phyloP scores from a whole-genome alignment of 2,888 invertebrate species.

The Axea sp. region DNA sequence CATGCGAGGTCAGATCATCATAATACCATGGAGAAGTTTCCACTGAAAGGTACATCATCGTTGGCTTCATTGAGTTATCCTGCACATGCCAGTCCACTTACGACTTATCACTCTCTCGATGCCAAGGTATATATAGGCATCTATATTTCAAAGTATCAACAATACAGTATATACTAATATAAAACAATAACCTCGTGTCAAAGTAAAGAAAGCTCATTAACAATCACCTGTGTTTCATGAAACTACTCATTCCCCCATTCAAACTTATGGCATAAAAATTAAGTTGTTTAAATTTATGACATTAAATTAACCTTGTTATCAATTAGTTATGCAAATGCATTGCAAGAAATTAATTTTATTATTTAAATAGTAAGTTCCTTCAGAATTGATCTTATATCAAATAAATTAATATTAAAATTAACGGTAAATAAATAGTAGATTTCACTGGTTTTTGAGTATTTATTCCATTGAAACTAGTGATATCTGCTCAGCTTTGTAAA shows the following conservation, averaged over 20 bases:
- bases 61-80: slow-evolving; percentile 71
- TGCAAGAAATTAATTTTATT: too few species aligned
- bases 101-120: slow-evolving; percentile 77
- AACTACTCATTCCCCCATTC: background rate
- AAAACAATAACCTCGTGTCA: slow-evolving; percentile 5
- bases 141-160: slow-evolving; percentile 46
- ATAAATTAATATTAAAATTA: too few species aligned
- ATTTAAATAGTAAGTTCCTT: too few species aligned
- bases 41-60: slow-evolving; percentile 82
- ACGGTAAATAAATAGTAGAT: too few species aligned
- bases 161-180: slow-evolving; percentile 8
- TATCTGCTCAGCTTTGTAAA: too few species aligned
- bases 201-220: background rate
- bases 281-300: too few species aligned
- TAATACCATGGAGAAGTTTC: slow-evolving; percentile 85
- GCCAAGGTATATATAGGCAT: slow-evolving; percentile 74
- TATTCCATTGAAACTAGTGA: too few species aligned
- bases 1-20: slow-evolving; percentile 68
- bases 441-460: too few species aligned
- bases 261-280: too few species aligned
- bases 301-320: too few species aligned
- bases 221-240: background rate
- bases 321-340: too few species aligned
- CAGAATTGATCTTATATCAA: too few species aligned
- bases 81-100: slow-evolving; percentile 72